A percentile compares a stretch with the other conserved stretches of the same genome.
Conservation (phyloP, 1,140 invertebrate genomes). For the Drosophila miranda region DNA sequence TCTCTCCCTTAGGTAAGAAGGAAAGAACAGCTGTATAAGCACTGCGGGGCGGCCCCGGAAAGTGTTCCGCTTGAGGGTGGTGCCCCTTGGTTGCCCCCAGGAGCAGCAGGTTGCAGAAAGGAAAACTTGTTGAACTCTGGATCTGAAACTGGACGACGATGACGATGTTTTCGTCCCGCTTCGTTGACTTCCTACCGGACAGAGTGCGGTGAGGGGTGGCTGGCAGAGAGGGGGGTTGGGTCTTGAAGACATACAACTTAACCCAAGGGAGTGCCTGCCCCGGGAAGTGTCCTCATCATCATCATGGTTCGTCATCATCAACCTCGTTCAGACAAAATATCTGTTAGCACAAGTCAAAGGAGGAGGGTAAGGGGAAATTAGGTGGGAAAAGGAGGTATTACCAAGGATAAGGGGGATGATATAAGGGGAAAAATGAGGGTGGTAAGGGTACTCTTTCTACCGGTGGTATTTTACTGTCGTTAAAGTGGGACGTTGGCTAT, state of each 20-base stretch:
- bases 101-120: conserved; percentile 23
- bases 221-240: too few relatives aligned
- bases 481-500: too few relatives aligned
- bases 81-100: neutral
- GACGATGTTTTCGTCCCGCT: conserved; percentile 56
- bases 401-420: conserved; percentile 1
- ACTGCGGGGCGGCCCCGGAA: conserved; percentile 2
- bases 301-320: conserved; percentile 20
- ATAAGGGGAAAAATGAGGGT: too few relatives aligned
- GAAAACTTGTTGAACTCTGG: conserved; percentile 71
- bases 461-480: too few relatives aligned
- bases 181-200: conserved; percentile 58
- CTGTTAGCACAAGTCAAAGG: conserved; percentile 50
- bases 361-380: conserved; percentile 1
- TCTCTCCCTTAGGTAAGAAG: conserved; percentile 1
- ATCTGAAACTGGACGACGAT: conserved; percentile 30
- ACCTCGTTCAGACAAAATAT: conserved; percentile 46
- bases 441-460: too few relatives aligned
- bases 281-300: conserved; percentile 49
- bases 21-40: conserved; percentile 72
- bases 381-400: conserved; percentile 10
- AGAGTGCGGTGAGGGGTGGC: neutral
- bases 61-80: conserved; percentile 18
- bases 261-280: conserved; percentile 15
- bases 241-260: conserved; percentile 47